Percentiles rank a stretch among this genome's conserved stretches.
Evolutionary conservation across 2,797 vertebrate species (phyloP).

Genomic region (Mormyrus proboscirostris): DNA sequence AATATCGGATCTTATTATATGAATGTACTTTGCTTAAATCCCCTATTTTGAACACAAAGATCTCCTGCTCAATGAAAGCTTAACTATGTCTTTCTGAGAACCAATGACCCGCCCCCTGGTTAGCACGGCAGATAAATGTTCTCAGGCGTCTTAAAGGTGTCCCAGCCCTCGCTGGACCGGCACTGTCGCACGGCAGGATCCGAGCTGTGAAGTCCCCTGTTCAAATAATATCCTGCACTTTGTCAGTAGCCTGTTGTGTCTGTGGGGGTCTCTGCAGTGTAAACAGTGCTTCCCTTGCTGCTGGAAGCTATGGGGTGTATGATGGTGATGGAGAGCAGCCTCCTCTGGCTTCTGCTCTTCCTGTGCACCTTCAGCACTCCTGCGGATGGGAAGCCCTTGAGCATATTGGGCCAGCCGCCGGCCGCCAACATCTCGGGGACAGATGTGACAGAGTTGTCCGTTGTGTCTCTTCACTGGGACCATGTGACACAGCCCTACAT

Average conservation of each 20-base stretch:
- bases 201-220: background rate
- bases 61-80: background rate
- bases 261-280: background rate
- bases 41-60: background rate
- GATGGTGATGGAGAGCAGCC: too few species aligned
- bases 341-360: background rate
- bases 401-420: background rate
- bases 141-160: background rate
- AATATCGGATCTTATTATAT: background rate
- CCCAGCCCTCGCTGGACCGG: background rate
- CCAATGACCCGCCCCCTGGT: background rate
- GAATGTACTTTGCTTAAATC: slow-evolving; percentile 5
- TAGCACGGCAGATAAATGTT: background rate
- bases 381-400: background rate
- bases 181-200: background rate
- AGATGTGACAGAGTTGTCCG: slow-evolving; percentile 38
- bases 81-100: background rate
- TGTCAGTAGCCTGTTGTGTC: background rate
- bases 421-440: background rate
- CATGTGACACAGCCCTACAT: slow-evolving; percentile 53
- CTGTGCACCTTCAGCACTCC: background rate
- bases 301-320: background rate
- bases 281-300: background rate
- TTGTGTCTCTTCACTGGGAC: slow-evolving; percentile 57
- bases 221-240: background rate